Conservation (phyloP, 1,140 invertebrate species). For the Anoplophora glabripennis region DNA sequence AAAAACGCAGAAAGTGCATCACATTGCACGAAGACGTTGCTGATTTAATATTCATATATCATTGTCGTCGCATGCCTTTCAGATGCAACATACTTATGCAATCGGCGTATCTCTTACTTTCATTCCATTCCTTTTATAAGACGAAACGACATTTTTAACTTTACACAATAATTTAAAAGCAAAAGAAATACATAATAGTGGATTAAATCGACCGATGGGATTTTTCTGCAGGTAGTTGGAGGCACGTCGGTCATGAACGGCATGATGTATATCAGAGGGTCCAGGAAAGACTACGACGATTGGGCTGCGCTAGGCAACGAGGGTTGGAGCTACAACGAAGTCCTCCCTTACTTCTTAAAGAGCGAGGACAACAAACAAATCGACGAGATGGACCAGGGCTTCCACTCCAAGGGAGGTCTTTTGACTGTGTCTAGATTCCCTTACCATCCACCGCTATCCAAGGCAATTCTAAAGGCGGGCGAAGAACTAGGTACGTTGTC, state of each 20-base stretch:
- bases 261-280: slow-evolving; percentile 95
- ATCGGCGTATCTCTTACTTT: too few relatives aligned
- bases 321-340: slow-evolving; percentile 88
- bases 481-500: slow-evolving; percentile 65
- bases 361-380: slow-evolving; percentile 81
- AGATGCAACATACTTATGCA: too few relatives aligned
- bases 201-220: too few relatives aligned
- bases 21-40: too few relatives aligned
- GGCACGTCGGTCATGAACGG: slow-evolving; percentile 94
- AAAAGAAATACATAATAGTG: too few relatives aligned
- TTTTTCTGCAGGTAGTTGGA: slow-evolving; percentile 63
- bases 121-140: too few relatives aligned
- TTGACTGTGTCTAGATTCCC: slow-evolving; percentile 79
- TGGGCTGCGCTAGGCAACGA: slow-evolving; percentile 84
- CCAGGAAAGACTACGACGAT: slow-evolving; percentile 83
- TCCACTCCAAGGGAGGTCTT: slow-evolving; percentile 73
- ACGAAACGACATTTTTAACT: too few relatives aligned
- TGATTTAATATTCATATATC: too few relatives aligned
- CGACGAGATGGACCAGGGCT: slow-evolving; percentile 70
- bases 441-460: slow-evolving; percentile 80
- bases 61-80: too few relatives aligned
- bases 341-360: slow-evolving; percentile 84
- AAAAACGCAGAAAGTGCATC: too few relatives aligned
- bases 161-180: too few relatives aligned
- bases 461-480: slow-evolving; percentile 79